Evolutionary conservation across 2,797 vertebrate species (phyloP).

Genomic region (Falco columbarius): DNA sequence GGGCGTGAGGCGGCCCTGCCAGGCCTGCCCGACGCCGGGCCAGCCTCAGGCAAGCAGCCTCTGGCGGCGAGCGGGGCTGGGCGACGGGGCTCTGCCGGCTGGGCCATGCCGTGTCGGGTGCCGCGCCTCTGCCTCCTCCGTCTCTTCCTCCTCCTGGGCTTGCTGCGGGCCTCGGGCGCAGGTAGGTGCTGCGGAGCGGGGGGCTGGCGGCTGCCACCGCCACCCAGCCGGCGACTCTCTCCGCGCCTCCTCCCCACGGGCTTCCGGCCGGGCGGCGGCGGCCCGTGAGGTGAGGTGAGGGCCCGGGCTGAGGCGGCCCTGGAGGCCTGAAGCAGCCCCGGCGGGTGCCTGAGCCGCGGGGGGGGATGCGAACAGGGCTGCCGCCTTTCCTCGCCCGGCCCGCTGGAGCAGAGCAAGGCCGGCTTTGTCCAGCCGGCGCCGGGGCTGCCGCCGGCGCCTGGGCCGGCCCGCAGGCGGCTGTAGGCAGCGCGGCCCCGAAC

Average conservation of each 20-base stretch:
- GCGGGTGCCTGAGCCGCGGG: neutral
- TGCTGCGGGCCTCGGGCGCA: neutral
- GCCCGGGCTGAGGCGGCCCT: neutral
- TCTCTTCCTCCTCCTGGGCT: neutral
- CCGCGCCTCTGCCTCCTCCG: neutral
- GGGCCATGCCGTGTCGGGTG: neutral
- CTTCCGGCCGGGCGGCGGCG: neutral
- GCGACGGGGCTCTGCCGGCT: neutral
- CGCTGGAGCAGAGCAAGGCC: too few species aligned
- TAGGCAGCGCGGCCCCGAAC: neutral
- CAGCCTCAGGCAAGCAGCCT: neutral
- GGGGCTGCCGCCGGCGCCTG: neutral
- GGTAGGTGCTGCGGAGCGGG: neutral
- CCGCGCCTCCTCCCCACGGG: neutral
- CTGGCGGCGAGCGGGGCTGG: neutral
- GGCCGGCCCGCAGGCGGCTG: neutral
- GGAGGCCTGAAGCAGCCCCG: neutral
- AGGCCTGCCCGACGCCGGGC: neutral
- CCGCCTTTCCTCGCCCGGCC: neutral
- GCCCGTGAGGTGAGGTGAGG: neutral
- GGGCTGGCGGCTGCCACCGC: neutral
- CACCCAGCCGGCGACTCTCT: neutral
- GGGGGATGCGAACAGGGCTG: neutral
- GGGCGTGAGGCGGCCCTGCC: neutral
- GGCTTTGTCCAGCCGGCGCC: rapidly evolving